Base-by-base conservation (phyloP, 1,140 invertebrate genomes). In the Adoxophyes honmai region DNA sequence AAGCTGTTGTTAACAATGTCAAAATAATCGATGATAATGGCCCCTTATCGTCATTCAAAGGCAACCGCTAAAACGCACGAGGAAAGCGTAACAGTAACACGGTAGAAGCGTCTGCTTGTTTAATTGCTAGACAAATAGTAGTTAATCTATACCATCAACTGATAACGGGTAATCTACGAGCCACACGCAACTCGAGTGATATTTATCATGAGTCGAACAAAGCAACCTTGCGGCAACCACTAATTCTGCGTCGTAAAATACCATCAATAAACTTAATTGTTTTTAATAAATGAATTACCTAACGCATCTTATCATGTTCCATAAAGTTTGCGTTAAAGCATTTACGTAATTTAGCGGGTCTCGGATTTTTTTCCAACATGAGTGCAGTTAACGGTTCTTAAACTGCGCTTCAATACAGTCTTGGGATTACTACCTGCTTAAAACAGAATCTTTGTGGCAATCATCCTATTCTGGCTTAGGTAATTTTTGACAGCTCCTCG, bases 121-220 rank as follows among this genome's bases (percentile, higher is more conserved):
- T 64, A 60, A 72, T 72, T 71, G 63, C 58, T 64, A 14, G 58
- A 44, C 64, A 74, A 67, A 69, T 73, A 69, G 75, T 78, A 78
- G 75, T 73, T 73, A 78, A 78, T 78, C 72, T 73, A 56, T 39
- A 60, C 68, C 62, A 74, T 76, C 71, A 63, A 66, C 55, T 57
- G 75, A 75, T 78, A 78, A 67, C 52, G 34, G 1, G 16, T 59
- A 66, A 73, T 70, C 72, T 77, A 59, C 39, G 18, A 48, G 75
- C 75, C 75, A 53, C 52, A 16, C 13, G 37, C 36, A 57, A 59
- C 57, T 56, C 18, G 34, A 56, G 34, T 48, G 70, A 73, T 69
- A 52, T n/a, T 65, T 61, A 73, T 69, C 62, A 53, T 34, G 54
- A 28, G 16, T 44, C 4, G 39, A 48, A 48, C 18, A 33, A 28